Conservation (phyloP, 2,888 invertebrate genomes). For the Chromoteleia sp. region DNA sequence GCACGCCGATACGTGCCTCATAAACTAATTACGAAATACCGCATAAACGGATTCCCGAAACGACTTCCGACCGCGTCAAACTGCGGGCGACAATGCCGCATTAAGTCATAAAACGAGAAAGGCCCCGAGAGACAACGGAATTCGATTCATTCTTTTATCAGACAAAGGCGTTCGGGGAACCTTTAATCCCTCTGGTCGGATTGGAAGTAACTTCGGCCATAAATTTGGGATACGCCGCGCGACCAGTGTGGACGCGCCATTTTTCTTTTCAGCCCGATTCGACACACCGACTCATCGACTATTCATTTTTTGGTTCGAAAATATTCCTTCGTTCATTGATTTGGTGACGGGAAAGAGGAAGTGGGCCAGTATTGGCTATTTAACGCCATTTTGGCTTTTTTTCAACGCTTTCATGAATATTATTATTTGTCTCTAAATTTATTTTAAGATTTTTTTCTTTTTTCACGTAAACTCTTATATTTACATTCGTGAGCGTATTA, state of each 20-base stretch:
- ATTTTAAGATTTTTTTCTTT: not conserved
- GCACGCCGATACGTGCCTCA: slow-evolving; percentile 7
- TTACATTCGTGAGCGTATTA: too few species aligned
- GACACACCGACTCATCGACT: slow-evolving; percentile 56
- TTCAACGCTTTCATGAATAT: not conserved
- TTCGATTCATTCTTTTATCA: slow-evolving; percentile 38
- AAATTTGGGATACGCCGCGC: slow-evolving; percentile 45
- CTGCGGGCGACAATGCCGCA: slow-evolving; percentile 24
- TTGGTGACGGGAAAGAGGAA: slow-evolving; percentile 21
- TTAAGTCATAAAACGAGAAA: slow-evolving; percentile 49
- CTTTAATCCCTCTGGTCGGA: slow-evolving; percentile 21
- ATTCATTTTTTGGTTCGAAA: slow-evolving; percentile 46
- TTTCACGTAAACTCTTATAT: too few species aligned
- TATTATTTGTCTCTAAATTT: not conserved
- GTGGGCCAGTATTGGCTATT: slow-evolving; percentile 23
- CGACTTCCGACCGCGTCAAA: slow-evolving; percentile 40
- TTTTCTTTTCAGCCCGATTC: slow-evolving; percentile 47
- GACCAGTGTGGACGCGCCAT: slow-evolving; percentile 59
- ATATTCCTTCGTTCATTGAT: slow-evolving; percentile 41
- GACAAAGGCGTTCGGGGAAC: slow-evolving; percentile 41
- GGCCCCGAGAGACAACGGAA: slow-evolving; percentile 21
- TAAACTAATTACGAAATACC: slow-evolving; percentile 44
- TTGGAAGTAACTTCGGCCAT: slow-evolving; percentile 28
- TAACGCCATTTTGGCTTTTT: slow-evolving; percentile 44
- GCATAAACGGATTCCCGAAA: slow-evolving; percentile 22